phyloP scores from a whole-genome alignment of 2,113 vertebrate species.

The Pelecanoides urinatrix region DNA sequence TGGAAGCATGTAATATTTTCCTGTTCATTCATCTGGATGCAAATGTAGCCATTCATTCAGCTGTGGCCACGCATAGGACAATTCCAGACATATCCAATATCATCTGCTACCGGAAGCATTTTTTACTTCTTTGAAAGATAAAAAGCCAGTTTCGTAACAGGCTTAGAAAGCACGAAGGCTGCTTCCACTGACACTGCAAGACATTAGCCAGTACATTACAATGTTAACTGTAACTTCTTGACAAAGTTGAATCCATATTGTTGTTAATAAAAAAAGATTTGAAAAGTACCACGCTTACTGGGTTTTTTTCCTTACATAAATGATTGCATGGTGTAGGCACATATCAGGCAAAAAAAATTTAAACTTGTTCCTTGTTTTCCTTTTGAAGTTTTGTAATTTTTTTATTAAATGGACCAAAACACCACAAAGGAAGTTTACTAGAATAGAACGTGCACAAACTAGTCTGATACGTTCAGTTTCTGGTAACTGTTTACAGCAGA shows the following conservation, averaged over 20 bases:
- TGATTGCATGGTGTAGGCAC: neutral
- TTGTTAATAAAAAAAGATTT: conserved; percentile 72
- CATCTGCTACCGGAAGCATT: conserved; percentile 3
- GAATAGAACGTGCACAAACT: neutral
- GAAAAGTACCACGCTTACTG: neutral
- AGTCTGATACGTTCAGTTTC: neutral
- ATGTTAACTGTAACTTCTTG: conserved; percentile 68
- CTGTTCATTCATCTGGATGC: neutral
- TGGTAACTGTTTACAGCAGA: neutral
- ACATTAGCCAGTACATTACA: conserved; percentile 61
- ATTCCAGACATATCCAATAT: neutral
- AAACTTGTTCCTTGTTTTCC: neutral
- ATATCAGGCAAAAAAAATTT: neutral
- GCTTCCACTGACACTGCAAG: conserved; percentile 61
- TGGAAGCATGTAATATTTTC: conserved; percentile 41
- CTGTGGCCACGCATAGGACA: neutral
- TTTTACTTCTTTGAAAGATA: conserved; percentile 13
- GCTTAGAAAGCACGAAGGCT: neutral
- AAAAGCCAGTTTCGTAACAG: neutral
- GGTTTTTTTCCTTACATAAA: neutral
- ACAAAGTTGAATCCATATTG: conserved; percentile 68
- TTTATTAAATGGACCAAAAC: neutral
- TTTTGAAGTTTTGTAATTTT: neutral
- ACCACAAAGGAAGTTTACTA: neutral
- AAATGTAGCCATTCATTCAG: neutral